Base-by-base conservation (phyloP, 2,888 invertebrate species). In the Copidosoma aretas region DNA sequence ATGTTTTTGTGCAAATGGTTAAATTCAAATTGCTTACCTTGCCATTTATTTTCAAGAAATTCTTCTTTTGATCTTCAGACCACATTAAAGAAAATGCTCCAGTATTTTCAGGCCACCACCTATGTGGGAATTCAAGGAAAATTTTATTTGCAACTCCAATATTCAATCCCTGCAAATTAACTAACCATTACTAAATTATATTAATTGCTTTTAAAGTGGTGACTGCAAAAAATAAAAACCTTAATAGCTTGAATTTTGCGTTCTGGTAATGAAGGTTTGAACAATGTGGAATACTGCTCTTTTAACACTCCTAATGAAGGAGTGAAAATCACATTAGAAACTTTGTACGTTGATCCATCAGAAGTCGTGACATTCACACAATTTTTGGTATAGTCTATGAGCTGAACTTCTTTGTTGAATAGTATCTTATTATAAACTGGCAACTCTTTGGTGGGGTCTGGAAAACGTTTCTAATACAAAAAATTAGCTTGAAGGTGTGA, bases 141-240 rank as follows among this genome's bases (percentile, higher is more conserved):
- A 92, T 87, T 84, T 92, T 93, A 78, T 91, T 87, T 1, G 91
- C 86, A 15, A 88, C 85, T 25, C 91, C 90, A 73, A 91, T 87
- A 41, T 87, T 88, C n/a, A 92, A 81, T 65, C 86, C 87, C 86
- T 86, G 46, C 51, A 70, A 68, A 74, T 60, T 64, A 70, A 39
- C 62, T 54, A 58, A 19, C 56, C 56, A 60, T 24, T 25, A 41
- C 63, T 49, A 32, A 49, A 39, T 59, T 60, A n/a, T n/a, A n/a
- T n/a, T n/a, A n/a, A n/a, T n/a, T n/a, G n/a, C n/a, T n/a, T n/a
- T n/a, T n/a, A n/a, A n/a, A n/a, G n/a, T n/a, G n/a, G n/a, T n/a
- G n/a, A n/a, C n/a, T n/a, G n/a, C n/a, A n/a, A 25, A 64, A 61
- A 41, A 53, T 56, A 65, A 39, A 63, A 62, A 72, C 72, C 64